Percentiles rank a stretch among this genome's conserved stretches.
These are phyloP conservation scores for Crossaster papposus DNA, from an alignment of 53 echinoderm and acorn worm genomes.

Conservation along the genomic window DNA sequence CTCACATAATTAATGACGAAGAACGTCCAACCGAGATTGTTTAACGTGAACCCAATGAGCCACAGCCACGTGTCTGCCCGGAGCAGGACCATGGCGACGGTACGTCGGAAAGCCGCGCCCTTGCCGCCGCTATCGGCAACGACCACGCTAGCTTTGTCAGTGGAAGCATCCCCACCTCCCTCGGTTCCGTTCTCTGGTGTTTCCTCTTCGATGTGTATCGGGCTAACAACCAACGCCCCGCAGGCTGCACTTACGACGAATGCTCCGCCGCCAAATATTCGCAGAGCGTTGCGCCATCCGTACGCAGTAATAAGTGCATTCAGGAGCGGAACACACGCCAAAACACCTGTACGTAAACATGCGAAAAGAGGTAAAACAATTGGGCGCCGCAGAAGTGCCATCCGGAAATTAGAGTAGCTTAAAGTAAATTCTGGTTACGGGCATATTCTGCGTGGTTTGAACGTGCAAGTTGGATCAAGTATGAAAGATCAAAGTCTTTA, in stretches of 20 bases:
- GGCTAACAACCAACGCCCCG: not conserved
- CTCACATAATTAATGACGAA: conserved; percentile 30
- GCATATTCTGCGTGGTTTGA: too few species aligned
- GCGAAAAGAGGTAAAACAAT: too few species aligned
- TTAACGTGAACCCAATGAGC: not conserved
- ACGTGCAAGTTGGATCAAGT: too few species aligned
- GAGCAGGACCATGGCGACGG: not conserved
- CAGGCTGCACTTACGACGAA: conserved; percentile 23
- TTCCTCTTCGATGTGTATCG: not conserved
- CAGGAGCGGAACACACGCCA: conserved; percentile 70
- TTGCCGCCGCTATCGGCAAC: not conserved
- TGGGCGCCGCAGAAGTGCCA: too few species aligned
- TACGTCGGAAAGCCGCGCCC: not conserved
- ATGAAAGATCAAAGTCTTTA: too few species aligned
- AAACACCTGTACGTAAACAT: conserved; percentile 63
- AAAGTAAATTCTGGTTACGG: too few species aligned
- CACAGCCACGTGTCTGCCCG: conserved; percentile 20
- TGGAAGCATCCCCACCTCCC: not conserved
- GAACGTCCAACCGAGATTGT: not conserved
- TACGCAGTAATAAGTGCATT: conserved; percentile 58
- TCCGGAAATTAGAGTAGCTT: too few species aligned
- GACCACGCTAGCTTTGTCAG: not conserved
- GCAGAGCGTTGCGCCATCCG: conserved; percentile 82
- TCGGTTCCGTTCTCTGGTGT: not conserved
- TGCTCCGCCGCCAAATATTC: conserved; percentile 66